A percentile compares a stretch with the other conserved stretches of the same genome.
phyloP scores from a whole-genome alignment of 1,140 invertebrate genomes.

The Drosophila kanapiae region DNA sequence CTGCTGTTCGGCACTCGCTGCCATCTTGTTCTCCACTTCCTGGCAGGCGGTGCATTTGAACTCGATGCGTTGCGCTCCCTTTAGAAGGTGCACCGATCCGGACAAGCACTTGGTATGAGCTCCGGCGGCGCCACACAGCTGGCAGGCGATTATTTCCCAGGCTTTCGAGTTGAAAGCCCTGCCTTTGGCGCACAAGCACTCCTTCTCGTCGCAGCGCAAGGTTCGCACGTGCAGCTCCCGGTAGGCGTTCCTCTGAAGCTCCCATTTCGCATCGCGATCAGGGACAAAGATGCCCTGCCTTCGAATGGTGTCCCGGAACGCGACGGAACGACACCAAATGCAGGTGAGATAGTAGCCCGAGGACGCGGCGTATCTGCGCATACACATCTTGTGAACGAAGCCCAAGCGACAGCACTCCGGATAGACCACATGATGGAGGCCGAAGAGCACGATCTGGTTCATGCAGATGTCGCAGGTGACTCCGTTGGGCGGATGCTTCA shows the following conservation, averaged over 20 bases:
- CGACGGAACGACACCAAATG: conserved; percentile 62
- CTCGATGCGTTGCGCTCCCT: background rate
- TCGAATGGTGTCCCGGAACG: conserved; percentile 56
- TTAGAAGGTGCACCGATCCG: background rate
- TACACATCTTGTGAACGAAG: conserved; percentile 61
- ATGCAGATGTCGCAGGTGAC: conserved; percentile 59
- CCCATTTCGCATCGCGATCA: conserved; percentile 74
- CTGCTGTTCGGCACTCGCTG: background rate
- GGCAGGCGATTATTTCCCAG: conserved; percentile 41
- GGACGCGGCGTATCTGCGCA: conserved; percentile 59
- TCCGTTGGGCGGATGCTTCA: conserved; percentile 18
- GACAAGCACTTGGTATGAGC: background rate
- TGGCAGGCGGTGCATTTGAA: conserved; percentile 46
- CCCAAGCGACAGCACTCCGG: conserved; percentile 70
- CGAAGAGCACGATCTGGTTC: conserved; percentile 9
- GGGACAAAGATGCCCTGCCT: conserved; percentile 71
- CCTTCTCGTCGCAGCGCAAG: conserved; percentile 42
- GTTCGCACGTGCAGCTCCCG: conserved; percentile 56
- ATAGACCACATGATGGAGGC: conserved; percentile 24
- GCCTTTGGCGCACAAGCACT: conserved; percentile 57
- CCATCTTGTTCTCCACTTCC: conserved; percentile 33
- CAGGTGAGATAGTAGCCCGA: conserved; percentile 77
- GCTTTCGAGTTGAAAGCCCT: conserved; percentile 24
- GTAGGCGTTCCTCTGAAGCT: conserved; percentile 54
- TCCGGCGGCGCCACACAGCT: conserved; percentile 27